A percentile compares a stretch with the other conserved stretches of the same genome.
Conservation (phyloP, 2,113 vertebrate species). For the Tragulus kanchil region DNA sequence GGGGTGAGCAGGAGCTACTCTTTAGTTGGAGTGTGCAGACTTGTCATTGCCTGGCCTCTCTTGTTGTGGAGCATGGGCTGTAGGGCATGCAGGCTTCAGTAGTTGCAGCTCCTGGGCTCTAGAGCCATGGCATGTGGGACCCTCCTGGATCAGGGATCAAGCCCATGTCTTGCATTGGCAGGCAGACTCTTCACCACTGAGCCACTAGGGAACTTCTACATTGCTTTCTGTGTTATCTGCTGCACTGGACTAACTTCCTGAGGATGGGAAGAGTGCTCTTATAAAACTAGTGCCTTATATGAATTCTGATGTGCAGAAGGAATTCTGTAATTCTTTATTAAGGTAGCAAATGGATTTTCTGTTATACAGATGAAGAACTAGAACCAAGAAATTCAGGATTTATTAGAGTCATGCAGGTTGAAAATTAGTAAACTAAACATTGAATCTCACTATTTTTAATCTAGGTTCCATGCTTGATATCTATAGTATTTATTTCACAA, state of each 20-base stretch:
- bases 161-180: not conserved
- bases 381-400: not conserved
- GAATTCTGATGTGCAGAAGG: not conserved
- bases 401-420: not conserved
- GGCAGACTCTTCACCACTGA: not conserved
- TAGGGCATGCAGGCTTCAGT: not conserved
- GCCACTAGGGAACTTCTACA: not conserved
- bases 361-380: not conserved
- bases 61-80: not conserved
- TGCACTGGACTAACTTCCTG: not conserved
- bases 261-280: not conserved
- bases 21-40: not conserved
- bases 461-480: not conserved
- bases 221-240: not conserved
- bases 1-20: not conserved
- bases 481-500: not conserved
- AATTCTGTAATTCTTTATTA: not conserved
- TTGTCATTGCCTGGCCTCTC: not conserved
- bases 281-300: not conserved
- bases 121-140: not conserved
- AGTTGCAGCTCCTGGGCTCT: not conserved
- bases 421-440: constrained; percentile 6
- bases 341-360: constrained; percentile 20
- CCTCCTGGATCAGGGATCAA: not conserved
- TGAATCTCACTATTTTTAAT: constrained; percentile 9